phyloP scores from a whole-genome alignment of 2,797 vertebrate species.

The Lemur catta region DNA sequence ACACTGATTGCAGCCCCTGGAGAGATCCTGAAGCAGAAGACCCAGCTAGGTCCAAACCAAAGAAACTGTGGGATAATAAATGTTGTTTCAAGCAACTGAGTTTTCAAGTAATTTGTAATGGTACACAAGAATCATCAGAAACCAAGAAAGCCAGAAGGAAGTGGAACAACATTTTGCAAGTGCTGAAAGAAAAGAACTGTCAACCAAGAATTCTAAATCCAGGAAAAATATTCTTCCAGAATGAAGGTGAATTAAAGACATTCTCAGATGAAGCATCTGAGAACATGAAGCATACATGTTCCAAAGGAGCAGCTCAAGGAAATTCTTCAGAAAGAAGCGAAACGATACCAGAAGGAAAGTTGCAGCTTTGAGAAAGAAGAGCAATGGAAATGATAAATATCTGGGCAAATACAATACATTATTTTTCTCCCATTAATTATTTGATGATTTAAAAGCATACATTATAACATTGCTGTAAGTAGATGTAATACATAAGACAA shows the following conservation, averaged over 20 bases:
- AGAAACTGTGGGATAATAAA: not conserved
- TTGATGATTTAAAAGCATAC: not conserved
- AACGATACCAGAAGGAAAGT: not conserved
- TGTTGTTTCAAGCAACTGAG: not conserved
- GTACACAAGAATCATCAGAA: not conserved
- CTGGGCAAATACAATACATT: not conserved
- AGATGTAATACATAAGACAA: not conserved
- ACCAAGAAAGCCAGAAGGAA: not conserved
- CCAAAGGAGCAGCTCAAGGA: not conserved
- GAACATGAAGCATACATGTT: not conserved
- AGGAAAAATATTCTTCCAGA: constrained; percentile 13
- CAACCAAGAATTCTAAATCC: constrained; percentile 17
- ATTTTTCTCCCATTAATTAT: not conserved
- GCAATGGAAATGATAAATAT: not conserved
- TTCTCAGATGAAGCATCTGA: not conserved
- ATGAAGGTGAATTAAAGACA: not conserved
- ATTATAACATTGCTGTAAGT: not conserved
- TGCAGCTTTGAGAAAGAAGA: not conserved
- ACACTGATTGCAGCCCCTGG: not conserved
- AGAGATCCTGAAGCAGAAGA: not conserved
- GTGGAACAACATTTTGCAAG: not conserved
- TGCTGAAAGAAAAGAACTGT: not conserved
- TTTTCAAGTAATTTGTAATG: not conserved
- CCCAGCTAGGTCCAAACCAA: not conserved
- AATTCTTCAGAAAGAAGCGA: not conserved